phyloP scores from a whole-genome alignment of 2,113 vertebrate genomes.

The Neopipo cinnamomea region DNA sequence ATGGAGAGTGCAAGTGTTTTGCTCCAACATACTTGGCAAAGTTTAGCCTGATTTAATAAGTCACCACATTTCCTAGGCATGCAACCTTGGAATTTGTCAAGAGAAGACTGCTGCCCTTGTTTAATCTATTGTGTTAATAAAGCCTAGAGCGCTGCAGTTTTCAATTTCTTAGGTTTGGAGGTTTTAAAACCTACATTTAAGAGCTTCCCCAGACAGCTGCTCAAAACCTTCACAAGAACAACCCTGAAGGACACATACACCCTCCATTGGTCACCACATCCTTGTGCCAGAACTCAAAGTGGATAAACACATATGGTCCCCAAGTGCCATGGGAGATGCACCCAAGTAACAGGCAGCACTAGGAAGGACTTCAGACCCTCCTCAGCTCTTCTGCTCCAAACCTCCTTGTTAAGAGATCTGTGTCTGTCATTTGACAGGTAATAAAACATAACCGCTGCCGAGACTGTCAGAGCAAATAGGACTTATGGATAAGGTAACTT shows the following conservation, averaged over 20 bases:
- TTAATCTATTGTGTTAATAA: background rate
- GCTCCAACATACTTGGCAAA: background rate
- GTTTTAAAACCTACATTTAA: background rate
- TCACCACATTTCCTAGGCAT: background rate
- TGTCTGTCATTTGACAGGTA: background rate
- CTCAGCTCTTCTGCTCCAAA: background rate
- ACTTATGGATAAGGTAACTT: background rate
- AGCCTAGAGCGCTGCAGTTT: background rate
- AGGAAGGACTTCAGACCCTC: background rate
- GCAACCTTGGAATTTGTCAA: background rate
- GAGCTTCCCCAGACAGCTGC: background rate
- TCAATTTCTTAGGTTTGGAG: background rate
- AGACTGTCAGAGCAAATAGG: background rate
- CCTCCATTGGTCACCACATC: background rate
- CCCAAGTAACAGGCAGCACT: background rate
- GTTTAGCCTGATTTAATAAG: background rate
- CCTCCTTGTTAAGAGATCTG: background rate
- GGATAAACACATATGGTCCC: fast-evolving
- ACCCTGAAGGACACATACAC: background rate
- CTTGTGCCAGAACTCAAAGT: background rate
- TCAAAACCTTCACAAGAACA: background rate
- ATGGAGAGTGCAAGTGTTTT: background rate
- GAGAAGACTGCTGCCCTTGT: background rate
- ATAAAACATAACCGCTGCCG: background rate
- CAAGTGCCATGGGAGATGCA: background rate